A percentile compares a stretch with the other conserved stretches of the same genome.
phyloP scores from a whole-genome alignment of 2,797 vertebrate species.

The Neosalanx taihuensis region DNA sequence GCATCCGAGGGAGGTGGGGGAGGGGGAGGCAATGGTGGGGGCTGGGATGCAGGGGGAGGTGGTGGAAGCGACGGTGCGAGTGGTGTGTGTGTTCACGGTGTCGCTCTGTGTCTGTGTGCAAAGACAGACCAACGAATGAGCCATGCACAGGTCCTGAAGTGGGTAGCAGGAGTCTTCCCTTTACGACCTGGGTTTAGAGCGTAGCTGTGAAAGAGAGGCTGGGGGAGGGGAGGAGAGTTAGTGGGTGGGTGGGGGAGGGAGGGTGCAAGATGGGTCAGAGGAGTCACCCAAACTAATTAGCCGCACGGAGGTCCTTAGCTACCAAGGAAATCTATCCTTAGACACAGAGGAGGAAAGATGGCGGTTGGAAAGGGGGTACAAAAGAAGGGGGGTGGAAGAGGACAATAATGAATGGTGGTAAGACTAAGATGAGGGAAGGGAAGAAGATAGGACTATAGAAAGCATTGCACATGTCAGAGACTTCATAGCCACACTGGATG shows the following conservation, averaged over 20 bases:
- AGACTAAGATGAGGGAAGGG: not conserved
- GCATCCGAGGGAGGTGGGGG: not conserved
- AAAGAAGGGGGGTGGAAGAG: not conserved
- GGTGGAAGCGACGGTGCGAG: not conserved
- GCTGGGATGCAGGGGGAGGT: not conserved
- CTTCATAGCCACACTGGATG: too few relatives aligned
- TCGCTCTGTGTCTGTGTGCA: slow-evolving; percentile 4
- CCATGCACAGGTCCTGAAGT: slow-evolving; percentile 11
- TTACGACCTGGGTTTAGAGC: not conserved
- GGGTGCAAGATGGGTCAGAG: not conserved
- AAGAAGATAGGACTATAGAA: not conserved
- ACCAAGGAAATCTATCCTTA: not conserved
- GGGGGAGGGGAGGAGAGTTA: not conserved
- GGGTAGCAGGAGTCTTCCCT: not conserved
- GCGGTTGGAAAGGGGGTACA: not conserved
- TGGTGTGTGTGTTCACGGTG: not conserved
- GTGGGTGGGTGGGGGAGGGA: too few relatives aligned
- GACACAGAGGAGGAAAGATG: not conserved
- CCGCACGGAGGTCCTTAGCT: not conserved
- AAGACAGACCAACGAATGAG: slow-evolving; percentile 36
- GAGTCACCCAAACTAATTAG: not conserved
- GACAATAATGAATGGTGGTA: not conserved
- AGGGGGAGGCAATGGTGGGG: not conserved
- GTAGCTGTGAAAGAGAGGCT: not conserved
- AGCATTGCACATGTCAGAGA: not conserved